A percentile compares a stretch with the other conserved stretches of the same genome.
These are phyloP conservation scores for Isurus oxyrinchus DNA, from an alignment of 2,113 vertebrate species.

Conservation along the genomic window DNA sequence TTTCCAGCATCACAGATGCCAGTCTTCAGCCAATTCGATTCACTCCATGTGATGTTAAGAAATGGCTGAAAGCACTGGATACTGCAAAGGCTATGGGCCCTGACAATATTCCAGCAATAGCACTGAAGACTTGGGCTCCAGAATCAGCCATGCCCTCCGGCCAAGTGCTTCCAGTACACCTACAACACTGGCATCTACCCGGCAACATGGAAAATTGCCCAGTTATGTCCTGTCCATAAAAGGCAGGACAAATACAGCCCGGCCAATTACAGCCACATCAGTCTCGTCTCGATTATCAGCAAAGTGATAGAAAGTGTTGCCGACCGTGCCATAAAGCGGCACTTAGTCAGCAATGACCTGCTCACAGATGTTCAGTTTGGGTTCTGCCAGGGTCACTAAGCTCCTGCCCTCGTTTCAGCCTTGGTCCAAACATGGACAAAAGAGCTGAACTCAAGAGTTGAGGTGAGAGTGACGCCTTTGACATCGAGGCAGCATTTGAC, in stretches of 20 bases:
- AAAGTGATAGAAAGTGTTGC: not conserved
- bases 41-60: not conserved
- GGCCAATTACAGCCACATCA: not conserved
- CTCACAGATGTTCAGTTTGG: no score
- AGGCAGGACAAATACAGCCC: not conserved
- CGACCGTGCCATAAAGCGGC: no score
- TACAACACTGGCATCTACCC: not conserved
- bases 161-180: not conserved
- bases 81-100: not conserved
- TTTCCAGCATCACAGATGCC: not conserved
- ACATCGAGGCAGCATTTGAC: no score
- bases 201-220: not conserved
- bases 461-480: no score
- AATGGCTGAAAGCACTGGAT: not conserved
- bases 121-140: not conserved
- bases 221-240: not conserved
- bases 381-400: no score
- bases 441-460: no score
- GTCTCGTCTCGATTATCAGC: not conserved
- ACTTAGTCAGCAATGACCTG: no score
- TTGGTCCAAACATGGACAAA: no score
- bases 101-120: not conserved
- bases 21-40: not conserved
- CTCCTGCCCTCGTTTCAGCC: no score
- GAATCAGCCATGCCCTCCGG: no score